Conservation (phyloP, 2,113 vertebrate genomes). For the Callithrix jacchus region DNA sequence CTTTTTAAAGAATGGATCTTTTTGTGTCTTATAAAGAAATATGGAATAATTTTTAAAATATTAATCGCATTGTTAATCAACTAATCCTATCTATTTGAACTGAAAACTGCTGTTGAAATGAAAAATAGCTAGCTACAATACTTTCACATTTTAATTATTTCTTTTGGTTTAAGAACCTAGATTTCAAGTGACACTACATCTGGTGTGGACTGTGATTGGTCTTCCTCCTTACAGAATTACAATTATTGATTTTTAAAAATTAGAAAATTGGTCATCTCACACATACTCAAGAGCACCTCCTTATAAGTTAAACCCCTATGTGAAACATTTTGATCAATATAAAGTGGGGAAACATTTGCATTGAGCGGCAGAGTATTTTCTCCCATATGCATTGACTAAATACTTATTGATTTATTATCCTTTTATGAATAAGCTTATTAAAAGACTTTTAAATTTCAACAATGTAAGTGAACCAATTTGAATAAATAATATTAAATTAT, state of each 20-base stretch:
- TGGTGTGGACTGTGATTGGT: background rate
- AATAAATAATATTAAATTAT: background rate
- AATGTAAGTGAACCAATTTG: background rate
- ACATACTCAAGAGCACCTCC: background rate
- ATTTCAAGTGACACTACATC: background rate
- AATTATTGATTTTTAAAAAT: background rate
- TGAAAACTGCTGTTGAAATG: constrained; percentile 8
- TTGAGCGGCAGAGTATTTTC: background rate
- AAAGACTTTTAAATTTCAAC: background rate
- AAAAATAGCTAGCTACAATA: background rate
- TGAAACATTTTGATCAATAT: background rate
- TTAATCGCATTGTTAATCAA: background rate
- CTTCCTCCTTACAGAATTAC: background rate
- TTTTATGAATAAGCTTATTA: background rate
- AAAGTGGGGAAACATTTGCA: background rate
- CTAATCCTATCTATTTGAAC: background rate
- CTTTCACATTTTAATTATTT: constrained; percentile 25
- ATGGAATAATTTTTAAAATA: background rate
- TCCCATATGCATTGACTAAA: background rate
- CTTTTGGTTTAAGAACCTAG: background rate
- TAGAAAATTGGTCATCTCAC: background rate
- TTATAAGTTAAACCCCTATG: background rate
- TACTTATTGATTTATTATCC: background rate
- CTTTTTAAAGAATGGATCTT: background rate
- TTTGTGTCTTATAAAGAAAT: constrained; percentile 18